Base-by-base conservation (phyloP, 2,888 invertebrate species). In the Melangyna quadrimaculata region DNA sequence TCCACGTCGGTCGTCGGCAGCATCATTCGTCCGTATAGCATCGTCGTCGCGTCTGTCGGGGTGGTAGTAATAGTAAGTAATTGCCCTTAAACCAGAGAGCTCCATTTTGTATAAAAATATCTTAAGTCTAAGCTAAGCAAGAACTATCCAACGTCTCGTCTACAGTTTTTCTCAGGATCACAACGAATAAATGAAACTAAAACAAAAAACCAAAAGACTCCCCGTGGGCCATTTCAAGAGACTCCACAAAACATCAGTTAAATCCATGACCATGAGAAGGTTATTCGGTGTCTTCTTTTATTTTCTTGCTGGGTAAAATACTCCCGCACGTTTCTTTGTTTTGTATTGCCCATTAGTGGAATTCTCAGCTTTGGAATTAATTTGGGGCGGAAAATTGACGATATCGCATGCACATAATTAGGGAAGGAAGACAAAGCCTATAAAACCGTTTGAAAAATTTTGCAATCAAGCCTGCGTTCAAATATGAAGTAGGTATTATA, bases 331-430 rank as follows among this genome's bases (percentile, higher is more conserved):
- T 32, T 29, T 12, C n/a, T 55, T 40, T 45, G 45, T 53, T 69
- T 6, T 35, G 22, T 19, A 9, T 8, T 78, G 78, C 57, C 72
- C 72, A 72, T 78, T 67, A 78, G 57, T 37, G 35, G 27, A 43
- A 29, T 22, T 59, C 37, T 40, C 24, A 70, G 24, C 51, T 78
- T 24, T 6, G 19, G 19, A 57, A 45, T 78, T 57, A 43, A 72
- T 72, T 45, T 69, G 55, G 74, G 83, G 83, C 71, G 78, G 63
- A n/a, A 17, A 59, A 69, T 78, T 45, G 53, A 37, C 43, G 69
- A 61, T 78, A 83, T 79, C 65, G 83, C 83, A 75, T 84, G 83
- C 79, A 79, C 70, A 65, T 79, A 84, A 84, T 84, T 24, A 57
- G 57, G 35, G 51, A 74, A 63, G 12, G 19, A 17, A 6, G 19